Conservation (phyloP, 2,113 vertebrate genomes). For the Pygoscelis antarcticus region DNA sequence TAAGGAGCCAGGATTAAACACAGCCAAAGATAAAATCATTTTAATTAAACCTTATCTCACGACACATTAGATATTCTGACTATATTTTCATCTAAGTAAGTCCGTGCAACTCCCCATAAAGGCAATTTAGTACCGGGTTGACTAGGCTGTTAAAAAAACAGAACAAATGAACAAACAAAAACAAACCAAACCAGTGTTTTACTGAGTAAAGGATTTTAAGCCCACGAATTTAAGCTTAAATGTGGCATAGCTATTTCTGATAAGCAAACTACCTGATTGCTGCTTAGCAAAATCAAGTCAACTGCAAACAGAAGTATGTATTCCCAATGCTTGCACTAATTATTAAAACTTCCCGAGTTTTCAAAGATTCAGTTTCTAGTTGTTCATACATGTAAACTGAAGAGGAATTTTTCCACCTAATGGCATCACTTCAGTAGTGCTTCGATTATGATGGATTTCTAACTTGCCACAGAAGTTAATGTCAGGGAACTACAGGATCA, state of each 20-base stretch:
- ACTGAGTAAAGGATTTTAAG: neutral
- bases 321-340: neutral
- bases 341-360: neutral
- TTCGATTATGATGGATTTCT: accelerated
- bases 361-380: neutral
- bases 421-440: neutral
- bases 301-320: neutral
- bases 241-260: accelerated
- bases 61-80: neutral
- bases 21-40: slow-evolving; percentile 22
- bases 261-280: neutral
- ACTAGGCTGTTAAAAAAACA: neutral
- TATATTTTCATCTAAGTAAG: neutral
- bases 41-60: slow-evolving; percentile 25
- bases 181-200: neutral
- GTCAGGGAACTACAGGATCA: neutral
- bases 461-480: neutral
- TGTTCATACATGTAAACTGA: neutral
- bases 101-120: neutral
- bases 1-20: neutral
- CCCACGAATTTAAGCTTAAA: neutral
- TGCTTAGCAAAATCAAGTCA: neutral
- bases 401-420: neutral
- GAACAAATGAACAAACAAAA: neutral
- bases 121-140: neutral